Evolutionary conservation across 2,113 vertebrate genomes (phyloP), one percentile per base, ranked within the genome.

Genomic region (Laticauda laticaudata): DNA sequence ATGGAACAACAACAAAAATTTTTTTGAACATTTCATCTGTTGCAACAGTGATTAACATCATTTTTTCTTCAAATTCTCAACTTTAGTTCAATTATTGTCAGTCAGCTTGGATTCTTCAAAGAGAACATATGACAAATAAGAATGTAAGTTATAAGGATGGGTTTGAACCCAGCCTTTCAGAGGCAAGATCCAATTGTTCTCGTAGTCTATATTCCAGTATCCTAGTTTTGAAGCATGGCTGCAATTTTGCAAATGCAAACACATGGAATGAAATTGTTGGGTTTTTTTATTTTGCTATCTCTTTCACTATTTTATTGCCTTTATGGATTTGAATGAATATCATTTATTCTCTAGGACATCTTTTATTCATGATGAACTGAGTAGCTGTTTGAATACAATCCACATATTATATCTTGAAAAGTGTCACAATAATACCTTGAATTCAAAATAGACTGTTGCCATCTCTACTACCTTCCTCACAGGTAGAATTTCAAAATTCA

Each of bases 351-450:
- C 93, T 57, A 89, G 93, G 90, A 93, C 86, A 93, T 95, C 95
- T 96, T 93, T 53, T 92, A 93, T 94, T 92, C 93, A 96, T 93
- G 92, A 96, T 61, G 34, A 92, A 94, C 54, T 29, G 87, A 94
- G 95, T 92, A 92, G 51, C 89, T 92, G 91, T 29, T 93, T 95
- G 87, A 86, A 92, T 95, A 93, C 89, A 92, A 85, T 6, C 3
- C 53, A 61, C 5, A 8, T n/a, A 1, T 9, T 9, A 86, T 92
- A 29, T 94, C 53, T 26, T 12, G 90, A 92, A 92, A 92, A 95
- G 24, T 57, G 90, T 89, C 54, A 88, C 43, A 59, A 39, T 54
- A 57, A 91, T 88, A 69, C 91, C 94, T 64, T 90, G 51, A 88
- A 92, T 39, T 48, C 90, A 43, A 94, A 92, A 23, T 51, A 64